Evolutionary conservation across 2,113 vertebrate species (phyloP).

Genomic region (Periophthalmus modestus): DNA sequence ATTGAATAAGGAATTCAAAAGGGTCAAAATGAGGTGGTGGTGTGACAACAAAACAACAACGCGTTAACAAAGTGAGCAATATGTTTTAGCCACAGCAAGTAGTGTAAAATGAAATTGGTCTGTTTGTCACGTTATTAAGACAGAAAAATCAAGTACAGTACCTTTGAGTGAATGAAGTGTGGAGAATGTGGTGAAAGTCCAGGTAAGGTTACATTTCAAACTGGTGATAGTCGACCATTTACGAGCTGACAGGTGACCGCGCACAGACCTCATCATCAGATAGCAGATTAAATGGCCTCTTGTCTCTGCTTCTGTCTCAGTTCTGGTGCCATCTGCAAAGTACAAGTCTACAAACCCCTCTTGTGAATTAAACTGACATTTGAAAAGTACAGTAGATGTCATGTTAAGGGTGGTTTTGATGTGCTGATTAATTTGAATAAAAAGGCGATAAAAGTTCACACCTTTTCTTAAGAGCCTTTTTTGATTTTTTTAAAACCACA

Average conservation of each 20-base stretch:
- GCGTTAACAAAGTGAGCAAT: no score
- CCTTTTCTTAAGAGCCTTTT: conserved; percentile 16
- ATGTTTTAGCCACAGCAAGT: no score
- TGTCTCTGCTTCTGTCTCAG: not conserved
- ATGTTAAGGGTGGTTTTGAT: conserved; percentile 15
- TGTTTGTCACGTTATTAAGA: not conserved
- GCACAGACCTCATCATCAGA: conserved; percentile 29
- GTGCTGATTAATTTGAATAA: conserved; percentile 10
- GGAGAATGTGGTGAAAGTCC: conserved; percentile 23
- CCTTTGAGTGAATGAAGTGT: not conserved
- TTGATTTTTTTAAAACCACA: not conserved
- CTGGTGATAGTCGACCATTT: conserved; percentile 14
- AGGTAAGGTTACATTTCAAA: conserved; percentile 39
- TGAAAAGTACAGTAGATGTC: conserved; percentile 8
- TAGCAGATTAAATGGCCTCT: not conserved
- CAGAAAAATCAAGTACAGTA: not conserved
- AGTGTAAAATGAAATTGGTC: no score
- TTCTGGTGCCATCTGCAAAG: not conserved
- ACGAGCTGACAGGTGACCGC: conserved; percentile 31
- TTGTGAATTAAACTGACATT: not conserved
- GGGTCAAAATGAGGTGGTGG: no score
- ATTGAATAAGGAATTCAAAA: no score
- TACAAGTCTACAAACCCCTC: not conserved
- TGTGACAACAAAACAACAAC: no score
- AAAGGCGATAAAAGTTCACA: conserved; percentile 13